Base-by-base conservation (phyloP, 53 echinoderm and acorn worm genomes). In the Apostichopus leukothele region DNA sequence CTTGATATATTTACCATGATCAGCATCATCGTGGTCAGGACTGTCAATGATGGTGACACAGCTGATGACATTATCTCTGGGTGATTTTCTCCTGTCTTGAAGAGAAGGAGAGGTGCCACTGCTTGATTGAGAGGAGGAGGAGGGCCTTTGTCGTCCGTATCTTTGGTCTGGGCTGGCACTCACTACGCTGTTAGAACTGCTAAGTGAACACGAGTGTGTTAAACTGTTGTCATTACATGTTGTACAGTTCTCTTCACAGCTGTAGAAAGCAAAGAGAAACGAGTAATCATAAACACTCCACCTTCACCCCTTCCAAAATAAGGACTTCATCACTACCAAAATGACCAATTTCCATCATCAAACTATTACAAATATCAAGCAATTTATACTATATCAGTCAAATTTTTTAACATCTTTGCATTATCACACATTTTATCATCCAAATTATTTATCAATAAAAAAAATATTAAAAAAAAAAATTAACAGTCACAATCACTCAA, bases 161-260 rank as follows among this genome's bases (percentile, higher is more conserved):
- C 91, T 90, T 75, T 90, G 90, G 73, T 92, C 93, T 57, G 99
- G 99, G 73, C 96, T 96, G 13, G 96, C 94, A 76, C 92, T 93
- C 16, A 96, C 90, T 76, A 99, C 90, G 83, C 99, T 99, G 90
- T 96, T 94, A 52, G 94, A 89, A 79, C 99, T 96, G 74, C 94
- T 96, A 7, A 99, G 76, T 7, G 99, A 99, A 80, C 99, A 99
- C 10, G 96, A 96, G 91, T 99, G 99, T 4, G 99, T 94, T 63
- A 99, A 92, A 81, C 93, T 93, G 76, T 92, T 96, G 74, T 95
- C 95, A 39, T 99, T 99, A 83, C 99, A 99, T 7, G 99, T 95
- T 63, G 93, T 96, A 75, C 99, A 99, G 77, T 94, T 94, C 80
- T 94, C 99, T 79, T 96, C 92, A 93, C 99, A 99, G 27, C 99